phyloP scores from a whole-genome alignment of 2,113 vertebrate species.

The Eulemur rufifrons region DNA sequence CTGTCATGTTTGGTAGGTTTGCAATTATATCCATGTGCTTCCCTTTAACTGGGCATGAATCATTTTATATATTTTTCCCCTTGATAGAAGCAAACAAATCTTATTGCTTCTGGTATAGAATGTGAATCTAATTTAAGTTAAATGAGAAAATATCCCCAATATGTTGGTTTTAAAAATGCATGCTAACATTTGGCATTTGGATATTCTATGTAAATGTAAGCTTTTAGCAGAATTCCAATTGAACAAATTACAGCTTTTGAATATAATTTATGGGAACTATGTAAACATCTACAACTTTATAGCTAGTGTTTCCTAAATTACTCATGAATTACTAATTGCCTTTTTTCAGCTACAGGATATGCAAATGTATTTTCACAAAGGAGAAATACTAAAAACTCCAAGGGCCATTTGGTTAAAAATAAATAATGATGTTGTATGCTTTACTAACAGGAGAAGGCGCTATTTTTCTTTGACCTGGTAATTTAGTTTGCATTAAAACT shows the following conservation, averaged over 20 bases:
- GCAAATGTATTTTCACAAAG: constrained; percentile 75
- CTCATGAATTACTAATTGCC: constrained; percentile 84
- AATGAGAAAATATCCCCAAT: constrained; percentile 29
- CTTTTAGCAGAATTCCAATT: constrained; percentile 83
- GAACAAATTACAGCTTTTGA: constrained; percentile 84
- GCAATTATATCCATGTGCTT: neutral
- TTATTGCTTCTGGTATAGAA: constrained; percentile 70
- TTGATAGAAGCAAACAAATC: constrained; percentile 49
- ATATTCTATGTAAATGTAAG: constrained; percentile 82
- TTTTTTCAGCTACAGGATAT: constrained; percentile 80
- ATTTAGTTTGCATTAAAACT: neutral
- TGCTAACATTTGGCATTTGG: constrained; percentile 80
- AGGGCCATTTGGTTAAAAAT: neutral
- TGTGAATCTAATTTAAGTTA: constrained; percentile 78
- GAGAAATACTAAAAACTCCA: constrained; percentile 62
- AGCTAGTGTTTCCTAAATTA: constrained; percentile 81
- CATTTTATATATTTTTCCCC: neutral
- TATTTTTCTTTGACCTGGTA: constrained; percentile 42
- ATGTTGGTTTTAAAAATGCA: constrained; percentile 76
- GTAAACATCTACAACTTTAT: constrained; percentile 84
- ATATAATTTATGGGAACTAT: constrained; percentile 85
- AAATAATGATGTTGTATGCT: constrained; percentile 5
- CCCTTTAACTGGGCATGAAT: neutral
- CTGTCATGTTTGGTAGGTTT: neutral
- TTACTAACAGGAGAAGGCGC: constrained; percentile 58